These are phyloP conservation scores for Athripsodes cinereus DNA, from an alignment of 2,888 invertebrate genomes.

Conservation along the genomic window DNA sequence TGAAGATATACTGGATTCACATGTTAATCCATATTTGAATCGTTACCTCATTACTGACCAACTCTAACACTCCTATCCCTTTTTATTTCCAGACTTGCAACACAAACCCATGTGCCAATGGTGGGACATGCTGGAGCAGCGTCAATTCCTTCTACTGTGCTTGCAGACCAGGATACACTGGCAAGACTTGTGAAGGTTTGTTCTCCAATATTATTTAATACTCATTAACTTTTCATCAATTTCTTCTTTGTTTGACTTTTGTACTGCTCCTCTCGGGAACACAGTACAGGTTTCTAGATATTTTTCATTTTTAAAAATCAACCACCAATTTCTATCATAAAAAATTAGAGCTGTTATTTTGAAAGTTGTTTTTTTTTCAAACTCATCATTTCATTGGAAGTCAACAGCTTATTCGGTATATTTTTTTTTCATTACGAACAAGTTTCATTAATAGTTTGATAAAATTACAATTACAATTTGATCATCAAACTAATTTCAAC, in stretches of 20 bases:
- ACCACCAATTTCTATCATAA: background rate
- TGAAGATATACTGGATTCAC: no score
- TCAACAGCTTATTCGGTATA: no score
- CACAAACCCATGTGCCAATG: conserved; percentile 68
- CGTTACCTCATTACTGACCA: background rate
- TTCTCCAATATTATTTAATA: background rate
- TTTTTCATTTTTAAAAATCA: background rate
- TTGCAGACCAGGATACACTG: conserved; percentile 73
- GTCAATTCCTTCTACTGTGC: conserved; percentile 72
- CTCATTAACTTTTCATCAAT: background rate
- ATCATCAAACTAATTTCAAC: no score
- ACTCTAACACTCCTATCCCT: background rate
- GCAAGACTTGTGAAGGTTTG: conserved; percentile 72
- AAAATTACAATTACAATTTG: no score
- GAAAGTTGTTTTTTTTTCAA: no score
- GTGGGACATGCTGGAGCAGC: conserved; percentile 73
- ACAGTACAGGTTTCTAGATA: background rate
- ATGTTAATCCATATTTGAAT: no score
- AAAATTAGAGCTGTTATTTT: background rate
- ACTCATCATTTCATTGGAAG: no score
- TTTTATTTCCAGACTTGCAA: conserved; percentile 55
- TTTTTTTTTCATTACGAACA: no score
- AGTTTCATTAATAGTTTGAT: no score
- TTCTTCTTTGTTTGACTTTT: background rate
- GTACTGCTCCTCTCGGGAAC: background rate